These are phyloP conservation scores for sheep (Ovis aries) DNA, from an alignment of 2,113 vertebrate species.

Conservation along the genomic window ARS-UI_Ramb_v3.0 NC_056063.1:12847001-12847500, in stretches of 20 bases:
- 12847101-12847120: neutral
- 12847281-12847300: neutral
- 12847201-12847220: neutral
- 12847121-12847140: neutral
- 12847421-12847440: neutral
- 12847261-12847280: neutral
- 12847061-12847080: slow-evolving; percentile 12
- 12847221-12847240: neutral
- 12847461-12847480: neutral
- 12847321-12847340: neutral
- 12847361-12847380: slow-evolving; percentile 5
- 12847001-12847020: neutral
- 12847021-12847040: neutral
- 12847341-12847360: neutral
- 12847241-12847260: neutral
- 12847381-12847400: neutral
- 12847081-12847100: neutral
- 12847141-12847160: neutral
- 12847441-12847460: neutral
- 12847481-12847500: neutral
- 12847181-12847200: neutral
- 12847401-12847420: slow-evolving; percentile 14
- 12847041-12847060: neutral
- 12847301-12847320: neutral
- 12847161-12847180: neutral